Evolutionary conservation across 1,140 invertebrate genomes (phyloP), one percentile per base, ranked within the genome.

Genomic region (Drosophila setifemur): DNA sequence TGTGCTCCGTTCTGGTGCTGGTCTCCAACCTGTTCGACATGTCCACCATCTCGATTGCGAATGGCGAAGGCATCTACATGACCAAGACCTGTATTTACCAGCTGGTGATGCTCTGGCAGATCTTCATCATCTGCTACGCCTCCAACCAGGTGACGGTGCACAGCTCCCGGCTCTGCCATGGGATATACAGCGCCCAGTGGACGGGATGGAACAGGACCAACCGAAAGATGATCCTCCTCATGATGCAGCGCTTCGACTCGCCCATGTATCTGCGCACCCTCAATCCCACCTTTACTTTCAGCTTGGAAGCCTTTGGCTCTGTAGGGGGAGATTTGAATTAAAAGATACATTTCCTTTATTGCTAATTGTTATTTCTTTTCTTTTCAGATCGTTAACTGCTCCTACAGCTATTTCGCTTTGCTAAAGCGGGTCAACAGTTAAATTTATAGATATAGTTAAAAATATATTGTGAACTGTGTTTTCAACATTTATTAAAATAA

Each of bases 401-500:
- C 88, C 0, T 89, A 89, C 19, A 89, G 88, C 31, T 89, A 89
- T 33, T 89, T 86, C 18, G 87, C 88, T 2, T 18, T 89, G 21
- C 55, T 89, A 3, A 89, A 89, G 33, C 37, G 68, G 0, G 81
- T 89, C 26, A 89, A 89, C 40, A 82, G 67, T 63, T 89, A 75
- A 57, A 44, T 42, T 31, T 11, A 8, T 54, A n/a, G 7, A 14
- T 11, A n/a, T n/a, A n/a, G n/a, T n/a, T n/a, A n/a, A n/a, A n/a
- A n/a, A n/a, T n/a, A n/a, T n/a, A n/a, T n/a, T n/a, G n/a, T n/a
- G n/a, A n/a, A n/a, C n/a, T n/a, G n/a, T n/a, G n/a, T n/a, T n/a
- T n/a, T n/a, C n/a, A n/a, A n/a, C n/a, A n/a, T n/a, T n/a, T n/a
- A n/a, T n/a, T n/a, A n/a, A n/a, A n/a, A n/a, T n/a, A n/a, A n/a